phyloP scores from a whole-genome alignment of 1,140 invertebrate genomes.

The Drosophila willistoni region DNA sequence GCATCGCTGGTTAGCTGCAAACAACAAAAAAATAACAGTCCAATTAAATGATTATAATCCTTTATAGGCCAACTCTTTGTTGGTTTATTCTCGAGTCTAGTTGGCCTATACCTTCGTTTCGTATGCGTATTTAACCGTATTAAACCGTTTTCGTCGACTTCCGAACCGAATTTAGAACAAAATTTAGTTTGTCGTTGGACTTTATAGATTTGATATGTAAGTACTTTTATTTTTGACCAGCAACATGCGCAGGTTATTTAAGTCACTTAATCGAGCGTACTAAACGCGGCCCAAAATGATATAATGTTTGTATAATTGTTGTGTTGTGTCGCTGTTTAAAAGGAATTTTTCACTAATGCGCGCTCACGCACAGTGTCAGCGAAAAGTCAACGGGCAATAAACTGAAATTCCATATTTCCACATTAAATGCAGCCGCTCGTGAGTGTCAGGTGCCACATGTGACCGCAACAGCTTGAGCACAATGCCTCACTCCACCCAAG shows the following conservation, averaged over 20 bases:
- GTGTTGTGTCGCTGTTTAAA: slow-evolving; percentile 29
- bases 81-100: too few species aligned
- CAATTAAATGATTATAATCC: not conserved
- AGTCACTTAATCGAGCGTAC: slow-evolving; percentile 64
- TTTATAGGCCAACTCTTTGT: too few species aligned
- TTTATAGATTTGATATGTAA: slow-evolving; percentile 29
- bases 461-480: slow-evolving; percentile 5
- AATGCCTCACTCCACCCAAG: not conserved
- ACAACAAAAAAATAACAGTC: not conserved
- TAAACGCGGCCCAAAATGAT: slow-evolving; percentile 39
- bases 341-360: slow-evolving; percentile 32
- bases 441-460: slow-evolving; percentile 15
- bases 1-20: slow-evolving; percentile 55
- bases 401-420: slow-evolving; percentile 24
- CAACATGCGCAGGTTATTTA: slow-evolving; percentile 41
- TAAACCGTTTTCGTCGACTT: slow-evolving; percentile 27
- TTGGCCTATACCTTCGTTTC: too few species aligned
- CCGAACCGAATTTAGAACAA: slow-evolving; percentile 30
- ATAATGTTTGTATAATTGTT: slow-evolving; percentile 48
- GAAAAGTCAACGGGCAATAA: slow-evolving; percentile 37
- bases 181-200: slow-evolving; percentile 10
- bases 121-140: not conserved
- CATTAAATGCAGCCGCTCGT: not conserved
- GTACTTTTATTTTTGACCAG: slow-evolving; percentile 13
- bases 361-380: slow-evolving; percentile 34